Evolutionary conservation across 2,888 invertebrate species (phyloP).

Genomic region (Philhelius pedissequus): DNA sequence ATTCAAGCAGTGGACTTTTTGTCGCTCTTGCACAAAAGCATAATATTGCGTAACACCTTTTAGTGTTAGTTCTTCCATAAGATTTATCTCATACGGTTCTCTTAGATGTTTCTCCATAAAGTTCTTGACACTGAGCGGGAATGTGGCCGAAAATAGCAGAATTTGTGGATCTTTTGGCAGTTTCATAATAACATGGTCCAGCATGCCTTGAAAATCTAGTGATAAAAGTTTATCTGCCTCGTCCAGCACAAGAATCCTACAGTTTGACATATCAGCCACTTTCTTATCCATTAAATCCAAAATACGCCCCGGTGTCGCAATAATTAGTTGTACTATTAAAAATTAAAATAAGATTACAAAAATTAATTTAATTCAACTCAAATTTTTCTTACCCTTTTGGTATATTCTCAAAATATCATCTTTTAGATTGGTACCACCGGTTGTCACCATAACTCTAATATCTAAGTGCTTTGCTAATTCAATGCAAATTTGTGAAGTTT

Average conservation of each 20-base stretch:
- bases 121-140: conserved; percentile 98
- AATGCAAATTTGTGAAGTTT: conserved; percentile 99
- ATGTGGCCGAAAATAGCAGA: conserved; percentile 98
- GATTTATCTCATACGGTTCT: conserved; percentile 99
- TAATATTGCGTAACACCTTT: conserved; percentile 99
- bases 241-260: conserved; percentile 97
- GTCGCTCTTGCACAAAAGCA: conserved; percentile 99
- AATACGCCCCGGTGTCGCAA: conserved; percentile 99
- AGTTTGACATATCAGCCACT: conserved; percentile 95
- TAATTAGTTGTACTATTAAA: conserved; percentile 94
- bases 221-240: conserved; percentile 99
- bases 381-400: conserved; percentile 88
- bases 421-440: conserved; percentile 97
- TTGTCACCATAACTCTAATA: conserved; percentile 99
- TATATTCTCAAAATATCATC: conserved; percentile 99
- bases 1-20: conserved; percentile 99
- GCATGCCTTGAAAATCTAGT: conserved; percentile 99
- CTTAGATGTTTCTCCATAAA: conserved; percentile 99
- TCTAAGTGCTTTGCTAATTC: conserved; percentile 98
- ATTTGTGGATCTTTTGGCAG: conserved; percentile 98
- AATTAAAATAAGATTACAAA: conserved; percentile 24
- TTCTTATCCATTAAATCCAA: conserved; percentile 99
- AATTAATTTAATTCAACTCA: neutral
- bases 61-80: conserved; percentile 99
- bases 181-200: conserved; percentile 96